These are phyloP conservation scores for Sisor rabdophorus DNA, from an alignment of 2,113 vertebrate genomes.

Conservation along the genomic window DNA sequence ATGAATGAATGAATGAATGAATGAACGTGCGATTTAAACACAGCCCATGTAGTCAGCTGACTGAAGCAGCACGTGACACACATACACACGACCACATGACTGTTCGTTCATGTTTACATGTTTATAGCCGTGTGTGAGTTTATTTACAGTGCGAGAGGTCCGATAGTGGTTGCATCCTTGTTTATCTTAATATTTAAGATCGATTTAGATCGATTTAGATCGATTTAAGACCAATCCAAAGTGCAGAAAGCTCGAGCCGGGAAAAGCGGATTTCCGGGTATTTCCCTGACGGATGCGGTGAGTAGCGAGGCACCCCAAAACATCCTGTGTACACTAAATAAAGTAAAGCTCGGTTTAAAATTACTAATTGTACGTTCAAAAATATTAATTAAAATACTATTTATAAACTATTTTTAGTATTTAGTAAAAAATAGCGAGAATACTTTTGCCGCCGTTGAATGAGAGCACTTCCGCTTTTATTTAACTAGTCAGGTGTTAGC, in stretches of 20 bases:
- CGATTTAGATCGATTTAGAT: too few species aligned
- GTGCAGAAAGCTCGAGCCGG: neutral
- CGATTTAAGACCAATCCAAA: neutral
- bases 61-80: slow-evolving; percentile 4
- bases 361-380: too few species aligned
- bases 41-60: slow-evolving; percentile 17
- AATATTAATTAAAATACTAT: too few species aligned
- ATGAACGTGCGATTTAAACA: neutral
- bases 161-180: neutral
- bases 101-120: too few species aligned
- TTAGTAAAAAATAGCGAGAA: too few species aligned
- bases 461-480: too few species aligned
- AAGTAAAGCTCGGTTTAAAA: too few species aligned
- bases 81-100: neutral
- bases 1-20: too few species aligned
- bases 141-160: neutral
- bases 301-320: neutral
- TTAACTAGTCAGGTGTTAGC: too few species aligned
- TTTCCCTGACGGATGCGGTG: neutral
- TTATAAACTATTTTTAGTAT: too few species aligned
- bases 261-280: neutral
- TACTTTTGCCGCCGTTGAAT: too few species aligned
- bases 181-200: neutral
- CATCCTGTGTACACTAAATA: too few species aligned
- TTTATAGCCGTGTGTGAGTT: neutral